phyloP scores from a whole-genome alignment of 2,888 invertebrate species.

The Caenorhabditis virilis region DNA sequence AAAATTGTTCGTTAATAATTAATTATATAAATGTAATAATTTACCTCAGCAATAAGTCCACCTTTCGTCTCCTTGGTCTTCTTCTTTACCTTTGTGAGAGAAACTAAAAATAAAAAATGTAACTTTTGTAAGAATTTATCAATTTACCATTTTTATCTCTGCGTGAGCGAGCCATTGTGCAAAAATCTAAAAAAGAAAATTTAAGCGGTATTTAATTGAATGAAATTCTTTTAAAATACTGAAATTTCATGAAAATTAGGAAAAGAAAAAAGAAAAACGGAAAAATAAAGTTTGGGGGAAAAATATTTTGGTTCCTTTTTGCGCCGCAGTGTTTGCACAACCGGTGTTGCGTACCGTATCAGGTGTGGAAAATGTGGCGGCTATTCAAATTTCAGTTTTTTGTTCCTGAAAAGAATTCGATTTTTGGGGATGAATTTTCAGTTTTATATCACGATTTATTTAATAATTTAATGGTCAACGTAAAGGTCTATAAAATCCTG shows the following conservation, averaged over 20 bases:
- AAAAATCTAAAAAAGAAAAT: slow-evolving; percentile 4
- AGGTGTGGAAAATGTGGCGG: too few species aligned
- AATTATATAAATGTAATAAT: background rate
- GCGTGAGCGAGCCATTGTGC: slow-evolving; percentile 37
- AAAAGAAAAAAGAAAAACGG: slow-evolving; percentile 2
- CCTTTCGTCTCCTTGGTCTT: slow-evolving; percentile 87
- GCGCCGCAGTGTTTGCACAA: slow-evolving; percentile 17
- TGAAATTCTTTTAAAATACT: too few species aligned
- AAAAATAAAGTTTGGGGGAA: too few species aligned
- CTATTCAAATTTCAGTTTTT: too few species aligned
- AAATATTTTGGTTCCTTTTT: background rate
- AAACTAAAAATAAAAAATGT: slow-evolving; percentile 73
- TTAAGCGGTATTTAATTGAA: too few species aligned
- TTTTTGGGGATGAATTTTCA: too few species aligned
- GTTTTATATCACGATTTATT: too few species aligned
- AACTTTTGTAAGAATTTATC: background rate
- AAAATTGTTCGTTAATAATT: background rate
- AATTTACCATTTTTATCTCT: slow-evolving; percentile 34
- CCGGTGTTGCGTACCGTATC: background rate
- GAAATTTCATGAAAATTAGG: too few species aligned
- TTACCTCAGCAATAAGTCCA: slow-evolving; percentile 80
- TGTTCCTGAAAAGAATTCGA: too few species aligned
- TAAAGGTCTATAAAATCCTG: background rate
- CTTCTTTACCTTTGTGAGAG: slow-evolving; percentile 89
- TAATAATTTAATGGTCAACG: too few species aligned